Evolutionary conservation across 2,888 invertebrate species (phyloP).

Genomic region (Diploptera punctata): DNA sequence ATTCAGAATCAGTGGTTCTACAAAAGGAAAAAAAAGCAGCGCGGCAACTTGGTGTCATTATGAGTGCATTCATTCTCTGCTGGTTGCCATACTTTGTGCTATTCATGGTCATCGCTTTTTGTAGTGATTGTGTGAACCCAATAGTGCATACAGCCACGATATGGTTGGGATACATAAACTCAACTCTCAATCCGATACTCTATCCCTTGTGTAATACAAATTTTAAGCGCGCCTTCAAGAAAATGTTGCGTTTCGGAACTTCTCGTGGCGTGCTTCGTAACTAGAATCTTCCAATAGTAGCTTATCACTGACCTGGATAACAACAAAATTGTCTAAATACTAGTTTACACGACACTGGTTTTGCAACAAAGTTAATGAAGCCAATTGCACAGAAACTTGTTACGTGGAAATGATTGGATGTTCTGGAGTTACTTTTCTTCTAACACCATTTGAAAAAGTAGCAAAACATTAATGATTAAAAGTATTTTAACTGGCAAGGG

Average conservation of each 20-base stretch:
- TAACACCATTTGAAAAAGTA: too few species aligned
- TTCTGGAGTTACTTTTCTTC: too few species aligned
- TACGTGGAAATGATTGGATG: too few species aligned
- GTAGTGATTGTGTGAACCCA: slow-evolving; percentile 56
- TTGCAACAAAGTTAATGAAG: too few species aligned
- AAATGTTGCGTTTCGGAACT: slow-evolving; percentile 48
- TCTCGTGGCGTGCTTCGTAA: too few species aligned
- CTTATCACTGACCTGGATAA: too few species aligned
- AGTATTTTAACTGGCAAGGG: too few species aligned
- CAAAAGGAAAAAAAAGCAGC: slow-evolving; percentile 59
- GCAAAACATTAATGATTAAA: too few species aligned
- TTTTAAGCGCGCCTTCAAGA: slow-evolving; percentile 55
- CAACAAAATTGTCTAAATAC: too few species aligned
- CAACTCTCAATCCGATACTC: slow-evolving; percentile 59
- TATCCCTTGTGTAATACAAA: slow-evolving; percentile 59
- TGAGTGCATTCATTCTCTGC: slow-evolving; percentile 63
- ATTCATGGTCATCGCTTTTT: slow-evolving; percentile 61
- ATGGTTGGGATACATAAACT: slow-evolving; percentile 61
- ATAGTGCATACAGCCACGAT: slow-evolving; percentile 55
- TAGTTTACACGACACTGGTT: too few species aligned
- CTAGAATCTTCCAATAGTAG: too few species aligned
- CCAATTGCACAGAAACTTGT: too few species aligned
- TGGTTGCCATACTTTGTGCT: slow-evolving; percentile 66
- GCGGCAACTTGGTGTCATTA: slow-evolving; percentile 63
- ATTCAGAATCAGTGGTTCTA: slow-evolving; percentile 33